Base-by-base conservation (phyloP, 1,140 invertebrate genomes). In the Arion vulgaris region DNA sequence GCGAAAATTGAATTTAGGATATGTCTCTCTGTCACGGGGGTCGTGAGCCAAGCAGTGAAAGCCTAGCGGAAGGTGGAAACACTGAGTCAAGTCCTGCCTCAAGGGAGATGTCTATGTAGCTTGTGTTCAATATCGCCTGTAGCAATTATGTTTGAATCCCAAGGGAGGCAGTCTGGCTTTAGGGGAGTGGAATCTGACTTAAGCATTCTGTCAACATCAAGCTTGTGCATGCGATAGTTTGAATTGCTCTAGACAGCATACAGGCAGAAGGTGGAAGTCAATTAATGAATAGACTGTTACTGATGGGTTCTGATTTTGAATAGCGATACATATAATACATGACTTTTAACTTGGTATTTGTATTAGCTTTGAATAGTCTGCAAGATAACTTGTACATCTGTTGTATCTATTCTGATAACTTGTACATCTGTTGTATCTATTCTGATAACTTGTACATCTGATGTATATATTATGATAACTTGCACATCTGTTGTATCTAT, bases 1-100 rank as follows among this genome's bases (percentile, higher is more conserved):
- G 71, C 19, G 36, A 72, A 72, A 72, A 72, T 72, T 72, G 71
- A 72, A 72, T 72, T 72, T 72, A 72, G 71, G 71, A 72, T 72
- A 2, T 72, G 71, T 72, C 71, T 72, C 71, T 2, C 38, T 72
- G 71, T 72, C 71, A 72, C 71, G 17, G 28, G 19, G 36, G 71
- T 9, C 36, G 28, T 41, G 71, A 32, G 36, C 19, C 36, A 32
- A 19, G 36, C n/a, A 1, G 7, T 39, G 38, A 13, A n/a, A n/a
- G 71, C 38, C 34, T 41, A 26, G 41, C 71, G 71, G 38, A n/a
- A 1, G 71, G 68, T 23, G 28, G 36, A 39, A 26, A 41, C 38
- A 32, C 17, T 13, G 62, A 66, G n/a, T 5, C n/a, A 32, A 32
- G 71, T 19, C 71, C 36, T 7, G 4, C 36, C 39, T 26, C 15